Base-by-base conservation (phyloP, 2,888 invertebrate genomes). In the Limnephilus rhombicus region DNA sequence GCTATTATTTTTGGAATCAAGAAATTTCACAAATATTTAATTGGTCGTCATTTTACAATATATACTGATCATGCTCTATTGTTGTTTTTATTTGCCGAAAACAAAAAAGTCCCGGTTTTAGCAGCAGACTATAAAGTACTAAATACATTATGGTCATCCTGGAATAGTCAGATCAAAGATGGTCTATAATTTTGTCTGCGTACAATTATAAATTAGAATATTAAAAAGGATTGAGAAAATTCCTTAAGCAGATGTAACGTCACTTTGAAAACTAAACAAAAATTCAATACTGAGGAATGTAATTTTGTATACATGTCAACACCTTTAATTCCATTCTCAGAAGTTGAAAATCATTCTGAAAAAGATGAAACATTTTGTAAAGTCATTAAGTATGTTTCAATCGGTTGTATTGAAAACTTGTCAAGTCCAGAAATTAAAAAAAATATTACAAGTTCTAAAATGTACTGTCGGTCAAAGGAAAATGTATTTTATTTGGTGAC, bases 161-260 rank as follows among this genome's bases (percentile, higher is more conserved):
- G 31, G 31, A 31, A 1, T 31, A 31, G 1, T 31, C 31, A 31
- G 31, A 41, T 41, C 11, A 41, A 41, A 41, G 41, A 41, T 41
- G 41, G 41, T 41, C 7, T 41, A 41, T 41, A 41, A 41, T 41
- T 9, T 41, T 41, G 41, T 41, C 80, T n/a, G 80, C 80, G 18
- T 80, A 80, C 80, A 80, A 80, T 80, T 80, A 80, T 80, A 80
- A 80, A 80, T 80, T 80, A 80, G 24, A 18, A 7, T 80, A n/a
- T 29, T n/a, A 29, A 80, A 80, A 80, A n/a, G 80, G n/a, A 80
- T 4, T 29, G 18, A 80, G 18, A 80, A 80, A 80, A 80, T 80
- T 80, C 80, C 80, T n/a, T n/a, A n/a, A 80, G 29, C 80, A n/a
- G 80, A n/a, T 80, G 24, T 29, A n/a, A 80, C n/a, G 12, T 80